phyloP scores from a whole-genome alignment of 2,113 vertebrate species.

The Neomonachus schauinslandi region DNA sequence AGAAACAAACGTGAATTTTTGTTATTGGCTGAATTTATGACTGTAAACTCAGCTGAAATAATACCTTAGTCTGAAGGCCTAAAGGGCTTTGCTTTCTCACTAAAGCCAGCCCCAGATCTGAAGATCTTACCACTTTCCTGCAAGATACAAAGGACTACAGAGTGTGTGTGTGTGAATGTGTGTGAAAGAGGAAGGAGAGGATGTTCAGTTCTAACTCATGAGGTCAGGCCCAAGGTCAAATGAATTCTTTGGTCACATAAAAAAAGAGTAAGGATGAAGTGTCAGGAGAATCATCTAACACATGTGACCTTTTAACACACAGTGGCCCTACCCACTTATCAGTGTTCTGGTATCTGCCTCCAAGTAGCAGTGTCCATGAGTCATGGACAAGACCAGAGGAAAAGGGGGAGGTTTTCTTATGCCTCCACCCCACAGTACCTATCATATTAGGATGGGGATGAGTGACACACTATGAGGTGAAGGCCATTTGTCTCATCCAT shows the following conservation, averaged over 20 bases:
- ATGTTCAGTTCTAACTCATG: not conserved
- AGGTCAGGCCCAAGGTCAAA: not conserved
- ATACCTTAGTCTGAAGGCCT: not conserved
- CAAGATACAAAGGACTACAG: not conserved
- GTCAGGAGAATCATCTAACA: not conserved
- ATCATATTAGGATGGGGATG: not conserved
- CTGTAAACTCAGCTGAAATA: not conserved
- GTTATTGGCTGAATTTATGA: not conserved
- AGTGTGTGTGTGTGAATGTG: not conserved
- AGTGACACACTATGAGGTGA: not conserved
- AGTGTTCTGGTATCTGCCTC: not conserved
- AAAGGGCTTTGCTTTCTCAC: not conserved
- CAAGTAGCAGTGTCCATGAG: not conserved
- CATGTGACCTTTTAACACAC: not conserved
- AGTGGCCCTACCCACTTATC: not conserved
- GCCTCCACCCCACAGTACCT: not conserved
- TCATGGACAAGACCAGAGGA: not conserved
- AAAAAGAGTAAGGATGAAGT: not conserved
- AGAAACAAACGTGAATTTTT: not conserved
- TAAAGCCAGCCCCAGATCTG: not conserved
- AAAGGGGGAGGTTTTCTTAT: not conserved
- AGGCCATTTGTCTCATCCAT: not conserved
- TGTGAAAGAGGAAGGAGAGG: not conserved
- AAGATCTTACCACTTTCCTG: not conserved
- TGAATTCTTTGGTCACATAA: not conserved